A percentile compares a stretch with the other conserved stretches of the same genome.
Evolutionary conservation across 2,797 vertebrate species (phyloP).

Genomic region (Ispidina picta): DNA sequence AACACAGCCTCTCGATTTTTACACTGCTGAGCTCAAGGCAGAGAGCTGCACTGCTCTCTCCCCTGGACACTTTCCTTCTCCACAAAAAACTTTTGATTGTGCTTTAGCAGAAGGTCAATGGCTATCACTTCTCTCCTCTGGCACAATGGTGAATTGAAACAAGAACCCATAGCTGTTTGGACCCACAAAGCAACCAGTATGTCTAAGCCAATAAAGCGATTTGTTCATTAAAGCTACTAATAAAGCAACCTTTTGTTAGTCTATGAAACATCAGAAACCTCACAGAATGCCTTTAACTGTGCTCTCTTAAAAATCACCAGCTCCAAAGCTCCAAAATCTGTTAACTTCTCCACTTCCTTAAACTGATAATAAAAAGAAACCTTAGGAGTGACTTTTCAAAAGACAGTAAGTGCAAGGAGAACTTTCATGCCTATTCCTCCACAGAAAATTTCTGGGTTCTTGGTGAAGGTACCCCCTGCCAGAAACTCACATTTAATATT

Average conservation of each 20-base stretch:
- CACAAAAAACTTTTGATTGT: conserved; percentile 82
- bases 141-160: conserved; percentile 85
- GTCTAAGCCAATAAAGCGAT: conserved; percentile 83
- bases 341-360: conserved; percentile 61
- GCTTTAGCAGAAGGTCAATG: conserved; percentile 81
- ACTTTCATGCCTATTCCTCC: background rate
- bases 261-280: conserved; percentile 81
- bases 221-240: conserved; percentile 83
- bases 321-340: conserved; percentile 58
- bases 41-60: conserved; percentile 51
- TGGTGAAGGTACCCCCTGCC: background rate
- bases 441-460: background rate
- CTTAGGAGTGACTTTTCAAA: background rate
- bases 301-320: conserved; percentile 70
- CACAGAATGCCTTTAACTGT: conserved; percentile 70
- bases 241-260: conserved; percentile 86
- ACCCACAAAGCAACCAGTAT: conserved; percentile 85
- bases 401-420: background rate
- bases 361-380: conserved; percentile 34
- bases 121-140: conserved; percentile 81
- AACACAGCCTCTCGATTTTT: background rate
- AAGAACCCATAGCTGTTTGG: conserved; percentile 81
- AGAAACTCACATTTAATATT: background rate
- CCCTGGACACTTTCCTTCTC: conserved; percentile 66
- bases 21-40: conserved; percentile 37